Base-by-base conservation (phyloP, 2,113 vertebrate species). In the Cervus canadensis region DNA sequence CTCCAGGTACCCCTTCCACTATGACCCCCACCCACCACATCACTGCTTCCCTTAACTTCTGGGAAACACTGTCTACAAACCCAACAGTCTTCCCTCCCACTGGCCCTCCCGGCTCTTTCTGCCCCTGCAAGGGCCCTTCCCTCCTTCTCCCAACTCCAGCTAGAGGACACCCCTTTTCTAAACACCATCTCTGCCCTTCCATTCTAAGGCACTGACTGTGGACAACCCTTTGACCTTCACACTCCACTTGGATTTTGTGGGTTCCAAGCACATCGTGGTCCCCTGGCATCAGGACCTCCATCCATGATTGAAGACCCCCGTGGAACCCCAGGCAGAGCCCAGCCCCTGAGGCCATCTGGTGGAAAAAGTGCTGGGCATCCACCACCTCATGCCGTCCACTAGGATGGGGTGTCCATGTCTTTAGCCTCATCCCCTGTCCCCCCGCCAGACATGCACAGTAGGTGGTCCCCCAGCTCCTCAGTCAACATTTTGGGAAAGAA, bases 331-430 rank as follows among this genome's bases (percentile, higher is more conserved):
- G 7, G 3, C 7, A 9, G 50, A 43, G 16, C 33, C 57, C 23
- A 40, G 25, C 16, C 45, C n/a, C 9, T 6, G 56, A 59, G 56
- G 40, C 25, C 62, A 30, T 9, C 36, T 13, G 12, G 19, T 0
- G 48, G 50, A 16, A 79, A 57, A 57, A 67, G 64, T 17, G 40
- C 19, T 16, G 13, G 74, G 2, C 17, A 26, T 25, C 71, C 3
- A 60, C 13, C 11, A 60, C 13, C 11, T 79, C 7, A 0, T 30
- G 16, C 54, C 16, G 0, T 28, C 19, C 64, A 10, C 76, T 3
- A 5, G 33, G 11, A 7, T 1, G 11, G 26, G 0, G 7, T 1
- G 0, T 67, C 45, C 43, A 0, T 0, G 50, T 14, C 16, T 76
- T 33, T 4, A 21, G 71, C 13, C 40, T 13, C 16, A 17, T 25